phyloP scores from a whole-genome alignment of 1,140 invertebrate genomes.

The Tetramorium simillimum region DNA sequence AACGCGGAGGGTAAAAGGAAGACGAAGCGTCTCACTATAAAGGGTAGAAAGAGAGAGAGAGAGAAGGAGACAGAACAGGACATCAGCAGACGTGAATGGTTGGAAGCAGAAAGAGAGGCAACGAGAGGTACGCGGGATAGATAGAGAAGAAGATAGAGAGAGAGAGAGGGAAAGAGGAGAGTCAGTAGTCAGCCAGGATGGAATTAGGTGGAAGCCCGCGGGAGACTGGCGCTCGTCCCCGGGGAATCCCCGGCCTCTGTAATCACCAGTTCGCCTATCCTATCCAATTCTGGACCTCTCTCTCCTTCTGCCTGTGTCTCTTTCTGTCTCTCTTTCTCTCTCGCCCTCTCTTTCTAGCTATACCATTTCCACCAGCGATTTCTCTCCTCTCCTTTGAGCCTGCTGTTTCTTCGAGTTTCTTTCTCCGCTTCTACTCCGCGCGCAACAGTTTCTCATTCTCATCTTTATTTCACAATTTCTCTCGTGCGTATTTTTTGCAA shows the following conservation, averaged over 20 bases:
- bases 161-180: slow-evolving; percentile 70
- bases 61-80: slow-evolving; percentile 36
- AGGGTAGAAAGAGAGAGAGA: slow-evolving; percentile 19
- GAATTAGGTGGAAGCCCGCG: slow-evolving; percentile 83
- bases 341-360: not conserved
- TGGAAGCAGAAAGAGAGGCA: slow-evolving; percentile 37
- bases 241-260: slow-evolving; percentile 81
- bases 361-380: not conserved
- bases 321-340: no score
- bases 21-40: not conserved
- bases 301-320: not conserved
- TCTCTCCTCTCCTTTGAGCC: slow-evolving; percentile 1
- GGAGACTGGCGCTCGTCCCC: slow-evolving; percentile 77
- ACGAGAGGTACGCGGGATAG: slow-evolving; percentile 28
- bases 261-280: slow-evolving; percentile 84
- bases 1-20: slow-evolving; percentile 17
- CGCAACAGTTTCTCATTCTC: slow-evolving; percentile 18
- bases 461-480: slow-evolving; percentile 30
- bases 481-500: not conserved
- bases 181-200: slow-evolving; percentile 82
- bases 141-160: slow-evolving; percentile 50
- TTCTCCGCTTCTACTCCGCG: not conserved
- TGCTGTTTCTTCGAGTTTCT: slow-evolving; percentile 24
- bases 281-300: slow-evolving; percentile 80
- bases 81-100: slow-evolving; percentile 26